Conservation (phyloP, 1,140 invertebrate species). For the Scaptodrosophila lebanonensis region DNA sequence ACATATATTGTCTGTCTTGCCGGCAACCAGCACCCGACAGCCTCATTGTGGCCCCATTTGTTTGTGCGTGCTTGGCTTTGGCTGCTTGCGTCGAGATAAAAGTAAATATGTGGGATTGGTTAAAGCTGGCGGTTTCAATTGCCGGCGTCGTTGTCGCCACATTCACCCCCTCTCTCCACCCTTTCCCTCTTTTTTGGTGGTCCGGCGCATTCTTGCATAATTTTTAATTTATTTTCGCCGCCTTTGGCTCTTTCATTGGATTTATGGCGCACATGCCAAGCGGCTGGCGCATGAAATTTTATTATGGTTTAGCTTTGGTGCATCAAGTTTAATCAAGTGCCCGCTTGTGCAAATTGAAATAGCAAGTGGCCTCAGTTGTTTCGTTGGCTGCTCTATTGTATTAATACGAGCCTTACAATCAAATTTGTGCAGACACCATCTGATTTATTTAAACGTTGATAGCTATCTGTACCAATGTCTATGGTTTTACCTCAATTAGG, state of each 20-base stretch:
- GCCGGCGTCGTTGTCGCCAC: slow-evolving; percentile 7
- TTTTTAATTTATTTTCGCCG: slow-evolving; percentile 58
- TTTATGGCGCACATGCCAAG: slow-evolving; percentile 17
- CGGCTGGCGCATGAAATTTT: not conserved
- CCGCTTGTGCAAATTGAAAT: slow-evolving; percentile 13
- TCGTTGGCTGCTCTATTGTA: too few relatives aligned
- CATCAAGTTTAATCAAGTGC: slow-evolving; percentile 5
- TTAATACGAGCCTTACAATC: too few relatives aligned
- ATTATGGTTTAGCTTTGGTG: slow-evolving; percentile 8
- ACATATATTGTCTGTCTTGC: slow-evolving; percentile 53
- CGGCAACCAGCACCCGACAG: slow-evolving; percentile 10
- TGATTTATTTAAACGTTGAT: too few relatives aligned
- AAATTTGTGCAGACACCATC: too few relatives aligned
- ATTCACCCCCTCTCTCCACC: not conserved
- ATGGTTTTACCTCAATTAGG: too few relatives aligned
- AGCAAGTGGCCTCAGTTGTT: too few relatives aligned
- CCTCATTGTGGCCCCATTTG: too few relatives aligned
- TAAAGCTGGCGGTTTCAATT: slow-evolving; percentile 54
- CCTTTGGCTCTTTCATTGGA: slow-evolving; percentile 27
- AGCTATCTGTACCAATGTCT: too few relatives aligned
- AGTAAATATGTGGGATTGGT: slow-evolving; percentile 72
- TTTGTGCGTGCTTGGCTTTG: slow-evolving; percentile 59
- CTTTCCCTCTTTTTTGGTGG: slow-evolving; percentile 6
- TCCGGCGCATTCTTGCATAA: slow-evolving; percentile 55
- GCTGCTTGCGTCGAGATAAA: slow-evolving; percentile 59